These are phyloP conservation scores for Microtus agrestis DNA, from an alignment of 2,797 vertebrate species.

Conservation along the genomic window DNA sequence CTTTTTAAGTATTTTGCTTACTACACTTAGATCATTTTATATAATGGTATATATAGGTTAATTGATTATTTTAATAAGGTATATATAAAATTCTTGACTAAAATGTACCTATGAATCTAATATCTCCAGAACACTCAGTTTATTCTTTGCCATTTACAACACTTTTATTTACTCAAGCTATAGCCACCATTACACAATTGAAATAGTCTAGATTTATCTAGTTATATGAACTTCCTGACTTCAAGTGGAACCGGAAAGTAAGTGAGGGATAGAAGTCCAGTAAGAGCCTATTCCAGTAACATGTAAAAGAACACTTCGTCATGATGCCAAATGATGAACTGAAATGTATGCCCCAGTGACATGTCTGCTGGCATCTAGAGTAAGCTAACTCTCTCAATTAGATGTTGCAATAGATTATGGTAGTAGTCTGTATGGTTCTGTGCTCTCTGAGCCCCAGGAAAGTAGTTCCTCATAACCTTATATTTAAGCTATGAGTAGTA, in stretches of 20 bases:
- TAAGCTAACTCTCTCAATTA: neutral
- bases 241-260: neutral
- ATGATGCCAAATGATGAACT: neutral
- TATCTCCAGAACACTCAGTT: neutral
- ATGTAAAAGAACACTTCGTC: neutral
- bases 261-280: neutral
- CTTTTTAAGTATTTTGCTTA: constrained; percentile 11
- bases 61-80: constrained; percentile 24
- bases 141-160: constrained; percentile 9
- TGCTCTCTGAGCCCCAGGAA: neutral
- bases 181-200: neutral
- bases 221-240: constrained; percentile 23
- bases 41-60: constrained; percentile 9
- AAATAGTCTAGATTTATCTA: neutral
- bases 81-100: constrained; percentile 15
- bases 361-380: neutral
- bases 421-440: neutral
- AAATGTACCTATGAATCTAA: constrained; percentile 29
- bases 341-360: neutral
- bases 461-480: neutral
- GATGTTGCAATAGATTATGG: neutral
- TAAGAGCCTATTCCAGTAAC: neutral
- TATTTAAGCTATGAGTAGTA: neutral
- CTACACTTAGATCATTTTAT: neutral
- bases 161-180: neutral